Evolutionary conservation across 2,113 vertebrate species (phyloP).

Genomic region (Forbesichthys agassizii): DNA sequence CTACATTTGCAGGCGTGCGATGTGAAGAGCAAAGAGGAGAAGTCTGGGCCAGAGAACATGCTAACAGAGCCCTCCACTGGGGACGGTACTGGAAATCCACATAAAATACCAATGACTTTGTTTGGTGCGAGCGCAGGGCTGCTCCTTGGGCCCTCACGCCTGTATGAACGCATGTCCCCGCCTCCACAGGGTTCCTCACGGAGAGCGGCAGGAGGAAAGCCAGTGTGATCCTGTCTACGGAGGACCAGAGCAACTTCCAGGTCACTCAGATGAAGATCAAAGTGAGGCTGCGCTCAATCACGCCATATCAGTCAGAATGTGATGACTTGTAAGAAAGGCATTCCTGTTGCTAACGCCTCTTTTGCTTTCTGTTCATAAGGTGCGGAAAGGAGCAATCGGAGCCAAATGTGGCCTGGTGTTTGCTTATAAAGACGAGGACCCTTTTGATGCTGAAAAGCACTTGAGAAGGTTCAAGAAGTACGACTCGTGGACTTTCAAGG

Average conservation of each 20-base stretch:
- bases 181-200: slow-evolving; percentile 88
- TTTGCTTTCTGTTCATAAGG: slow-evolving; percentile 68
- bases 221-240: slow-evolving; percentile 91
- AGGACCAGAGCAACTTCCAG: slow-evolving; percentile 89
- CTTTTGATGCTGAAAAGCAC: slow-evolving; percentile 92
- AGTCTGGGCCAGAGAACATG: slow-evolving; percentile 94
- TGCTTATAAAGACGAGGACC: slow-evolving; percentile 82
- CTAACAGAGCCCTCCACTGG: slow-evolving; percentile 87
- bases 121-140: not conserved
- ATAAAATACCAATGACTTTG: not conserved
- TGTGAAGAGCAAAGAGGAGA: slow-evolving; percentile 96
- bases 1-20: slow-evolving; percentile 92
- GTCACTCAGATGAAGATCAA: slow-evolving; percentile 95
- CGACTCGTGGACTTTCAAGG: slow-evolving; percentile 85
- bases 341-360: rapidly evolving
- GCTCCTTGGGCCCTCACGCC: not conserved
- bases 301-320: not conserved
- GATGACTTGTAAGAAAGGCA: not conserved
- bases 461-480: slow-evolving; percentile 90
- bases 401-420: slow-evolving; percentile 94
- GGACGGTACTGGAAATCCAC: slow-evolving; percentile 81
- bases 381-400: slow-evolving; percentile 93
- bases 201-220: slow-evolving; percentile 92
- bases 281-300: slow-evolving; percentile 70
- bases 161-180: slow-evolving; percentile 5